Evolutionary conservation across 2,113 vertebrate species (phyloP).

Genomic region (Tyto alba): DNA sequence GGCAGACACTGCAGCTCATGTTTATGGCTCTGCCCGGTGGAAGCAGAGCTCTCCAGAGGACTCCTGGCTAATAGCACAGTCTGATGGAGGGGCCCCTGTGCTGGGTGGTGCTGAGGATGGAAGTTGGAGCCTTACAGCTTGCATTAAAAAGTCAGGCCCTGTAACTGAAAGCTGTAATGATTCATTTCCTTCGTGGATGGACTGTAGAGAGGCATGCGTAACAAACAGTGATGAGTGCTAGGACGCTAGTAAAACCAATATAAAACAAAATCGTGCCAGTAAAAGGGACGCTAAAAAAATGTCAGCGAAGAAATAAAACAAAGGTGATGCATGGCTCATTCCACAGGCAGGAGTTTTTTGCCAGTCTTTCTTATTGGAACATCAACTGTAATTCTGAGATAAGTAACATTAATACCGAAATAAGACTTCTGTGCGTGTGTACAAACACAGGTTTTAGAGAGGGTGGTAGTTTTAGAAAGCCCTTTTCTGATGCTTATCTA

Average conservation of each 20-base stretch:
- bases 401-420: not conserved
- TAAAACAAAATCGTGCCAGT: not conserved
- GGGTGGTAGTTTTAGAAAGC: not conserved
- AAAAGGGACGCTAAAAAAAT: constrained; percentile 6
- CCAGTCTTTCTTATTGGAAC: not conserved
- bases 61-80: not conserved
- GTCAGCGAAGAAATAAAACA: not conserved
- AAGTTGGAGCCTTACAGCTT: not conserved
- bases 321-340: not conserved
- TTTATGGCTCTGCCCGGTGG: not conserved
- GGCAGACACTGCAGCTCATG: not conserved
- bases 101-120: not conserved
- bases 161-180: constrained; percentile 31
- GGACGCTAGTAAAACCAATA: not conserved
- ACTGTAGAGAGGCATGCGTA: not conserved
- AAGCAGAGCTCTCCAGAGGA: constrained; percentile 7
- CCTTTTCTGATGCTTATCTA: not conserved
- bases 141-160: not conserved
- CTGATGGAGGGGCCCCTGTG: not conserved
- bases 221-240: not conserved
- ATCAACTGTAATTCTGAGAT: not conserved
- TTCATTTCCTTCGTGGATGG: not conserved
- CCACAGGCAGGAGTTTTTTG: not conserved
- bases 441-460: not conserved
- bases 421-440: not conserved